A percentile compares a stretch with the other conserved stretches of the same genome.
Evolutionary conservation across 2,888 invertebrate species (phyloP).

Genomic region (Theodoxus fluviatilis): DNA sequence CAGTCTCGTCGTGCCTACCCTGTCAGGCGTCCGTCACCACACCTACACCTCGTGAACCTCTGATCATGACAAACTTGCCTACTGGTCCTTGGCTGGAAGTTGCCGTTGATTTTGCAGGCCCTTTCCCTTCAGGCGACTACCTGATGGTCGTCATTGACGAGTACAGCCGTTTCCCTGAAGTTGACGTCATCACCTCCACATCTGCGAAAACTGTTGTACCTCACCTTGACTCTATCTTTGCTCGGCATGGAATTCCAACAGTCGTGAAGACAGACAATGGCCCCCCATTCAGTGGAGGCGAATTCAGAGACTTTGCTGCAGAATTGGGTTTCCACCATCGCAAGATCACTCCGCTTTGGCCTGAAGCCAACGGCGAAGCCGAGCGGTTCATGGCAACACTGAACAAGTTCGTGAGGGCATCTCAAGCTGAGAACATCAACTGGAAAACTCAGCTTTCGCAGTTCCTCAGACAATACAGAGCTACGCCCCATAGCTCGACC

Average conservation of each 20-base stretch:
- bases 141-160: slow-evolving; percentile 22
- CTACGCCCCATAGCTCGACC: slow-evolving; percentile 11
- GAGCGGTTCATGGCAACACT: slow-evolving; percentile 40
- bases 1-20: slow-evolving; percentile 32
- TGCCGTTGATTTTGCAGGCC: slow-evolving; percentile 26
- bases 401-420: slow-evolving; percentile 9
- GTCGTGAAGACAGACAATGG: slow-evolving; percentile 34
- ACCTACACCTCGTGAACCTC: slow-evolving; percentile 15
- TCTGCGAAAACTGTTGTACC: background rate
- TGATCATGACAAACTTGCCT: slow-evolving; percentile 19
- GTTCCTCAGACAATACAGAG: slow-evolving; percentile 8
- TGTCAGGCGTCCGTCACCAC: slow-evolving; percentile 31
- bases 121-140: slow-evolving; percentile 27
- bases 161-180: slow-evolving; percentile 8
- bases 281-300: slow-evolving; percentile 36
- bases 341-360: slow-evolving; percentile 35
- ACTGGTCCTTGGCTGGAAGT: slow-evolving; percentile 24
- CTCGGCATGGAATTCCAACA: slow-evolving; percentile 28
- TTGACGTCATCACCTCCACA: background rate
- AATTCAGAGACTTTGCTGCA: no score
- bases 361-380: slow-evolving; percentile 36
- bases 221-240: no score
- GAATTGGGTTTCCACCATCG: slow-evolving; percentile 37
- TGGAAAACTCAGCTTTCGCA: background rate
- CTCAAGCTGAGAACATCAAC: background rate